Base-by-base conservation (phyloP, 2,888 invertebrate genomes). In the Rambutsinella grinnellia region DNA sequence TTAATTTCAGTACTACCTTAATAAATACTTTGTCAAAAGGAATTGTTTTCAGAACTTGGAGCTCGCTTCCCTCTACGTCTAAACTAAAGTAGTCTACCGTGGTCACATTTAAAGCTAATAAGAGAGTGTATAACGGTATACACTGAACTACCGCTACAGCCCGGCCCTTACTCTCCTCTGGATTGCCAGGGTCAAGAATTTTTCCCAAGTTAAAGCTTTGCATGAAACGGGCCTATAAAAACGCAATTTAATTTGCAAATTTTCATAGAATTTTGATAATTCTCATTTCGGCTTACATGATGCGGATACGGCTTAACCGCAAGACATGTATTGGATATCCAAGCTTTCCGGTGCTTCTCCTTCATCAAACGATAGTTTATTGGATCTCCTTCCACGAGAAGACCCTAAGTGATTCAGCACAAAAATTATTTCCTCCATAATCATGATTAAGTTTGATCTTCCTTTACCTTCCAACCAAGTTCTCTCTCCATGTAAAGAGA, bases 1-100 rank as follows among this genome's bases (percentile, higher is more conserved):
- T 28, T 51, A 27, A 23, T 24, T 19, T n/a, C n/a, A 28, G 15
- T 26, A 26, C n/a, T 21, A 53, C 15, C 5, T 21, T 1, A 15
- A 28, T 51, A 36, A 26, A n/a, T 63, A 21, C 24, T 24, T 15
- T 26, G 28, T 15, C 24, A 21, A 27, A 53, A 44, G 8, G 53
- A 24, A 61, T 46, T 13, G 53, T 61, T 61, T 70, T 17, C 21
- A 54, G 5, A 49, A 21, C 26, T 46, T 44, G 23, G 17, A 47
- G 47, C n/a, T 62, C n/a, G n/a, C n/a, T n/a, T n/a, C n/a, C n/a
- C n/a, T n/a, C n/a, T n/a, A n/a, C n/a, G n/a, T n/a, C n/a, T 23
- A n/a, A 82, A 65, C 86, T 86, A 76, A 87, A 86, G 79, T 86
- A 87, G 80, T 87, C 87, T 3, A 87, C 84, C 0, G 81, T 84